These are phyloP conservation scores for Monopterus albus DNA, from an alignment of 2,113 vertebrate species.

Conservation along the genomic window DNA sequence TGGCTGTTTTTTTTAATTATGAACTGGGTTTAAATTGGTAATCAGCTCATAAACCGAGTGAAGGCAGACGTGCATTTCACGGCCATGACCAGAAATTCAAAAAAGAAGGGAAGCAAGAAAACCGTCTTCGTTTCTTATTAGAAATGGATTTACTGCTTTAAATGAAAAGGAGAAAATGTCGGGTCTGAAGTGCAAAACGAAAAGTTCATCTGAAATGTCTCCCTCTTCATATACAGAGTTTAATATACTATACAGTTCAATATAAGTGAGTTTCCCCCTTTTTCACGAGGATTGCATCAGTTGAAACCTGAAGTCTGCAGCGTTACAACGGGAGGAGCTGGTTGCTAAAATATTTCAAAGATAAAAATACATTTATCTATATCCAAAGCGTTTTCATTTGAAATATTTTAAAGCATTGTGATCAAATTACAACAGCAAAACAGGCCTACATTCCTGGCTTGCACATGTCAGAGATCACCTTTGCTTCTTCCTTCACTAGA, in stretches of 20 bases:
- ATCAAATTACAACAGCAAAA: no score
- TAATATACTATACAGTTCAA: no score
- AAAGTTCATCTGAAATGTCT: slow-evolving; percentile 56
- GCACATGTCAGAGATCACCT: slow-evolving; percentile 52
- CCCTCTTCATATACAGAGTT: slow-evolving; percentile 12
- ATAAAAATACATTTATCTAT: no score
- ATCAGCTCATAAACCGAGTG: slow-evolving; percentile 60
- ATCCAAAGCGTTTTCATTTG: no score
- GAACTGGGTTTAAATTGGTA: slow-evolving; percentile 68
- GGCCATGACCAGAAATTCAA: slow-evolving; percentile 69
- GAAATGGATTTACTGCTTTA: slow-evolving; percentile 76
- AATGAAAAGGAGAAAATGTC: slow-evolving; percentile 69
- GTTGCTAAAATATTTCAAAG: neutral
- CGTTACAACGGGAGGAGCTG: neutral
- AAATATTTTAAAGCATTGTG: neutral
- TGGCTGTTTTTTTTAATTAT: slow-evolving; percentile 43
- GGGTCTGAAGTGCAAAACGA: slow-evolving; percentile 73
- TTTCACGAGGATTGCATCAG: slow-evolving; percentile 29
- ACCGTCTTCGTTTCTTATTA: slow-evolving; percentile 72
- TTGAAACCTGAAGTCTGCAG: neutral
- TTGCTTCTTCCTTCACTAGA: no score
- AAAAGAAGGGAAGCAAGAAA: slow-evolving; percentile 44
- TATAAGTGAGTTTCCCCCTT: neutral
- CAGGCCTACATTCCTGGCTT: neutral
- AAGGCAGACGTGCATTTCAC: slow-evolving; percentile 58